Conservation (phyloP, 37 sponge, comb jelly and placozoan species). For the Bolinopsis microptera region DNA sequence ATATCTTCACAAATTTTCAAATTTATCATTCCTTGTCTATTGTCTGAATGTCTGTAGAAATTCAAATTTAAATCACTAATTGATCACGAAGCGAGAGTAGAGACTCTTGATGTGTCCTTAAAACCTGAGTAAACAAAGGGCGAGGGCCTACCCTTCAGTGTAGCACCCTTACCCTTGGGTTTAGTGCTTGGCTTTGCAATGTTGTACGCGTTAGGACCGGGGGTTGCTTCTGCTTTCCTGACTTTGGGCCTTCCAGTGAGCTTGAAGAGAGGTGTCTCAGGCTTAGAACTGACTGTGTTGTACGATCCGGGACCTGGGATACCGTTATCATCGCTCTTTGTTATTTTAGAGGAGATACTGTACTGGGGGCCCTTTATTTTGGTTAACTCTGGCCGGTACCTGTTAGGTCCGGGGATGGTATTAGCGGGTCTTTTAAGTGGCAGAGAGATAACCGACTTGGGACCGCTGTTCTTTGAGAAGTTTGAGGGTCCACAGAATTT, state of each 20-base stretch:
- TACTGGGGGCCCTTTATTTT: neutral
- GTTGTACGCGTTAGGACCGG: constrained; percentile 58
- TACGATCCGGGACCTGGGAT: constrained; percentile 42
- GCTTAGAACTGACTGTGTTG: neutral
- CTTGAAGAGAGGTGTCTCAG: constrained; percentile 18
- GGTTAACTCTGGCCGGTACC: neutral
- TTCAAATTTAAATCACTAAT: neutral
- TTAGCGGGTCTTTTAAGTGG: neutral
- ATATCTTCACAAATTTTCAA: no score
- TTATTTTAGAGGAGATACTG: neutral
- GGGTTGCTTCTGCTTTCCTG: constrained; percentile 9
- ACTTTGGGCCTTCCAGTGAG: constrained; percentile 31
- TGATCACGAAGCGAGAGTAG: neutral
- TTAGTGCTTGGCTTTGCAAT: neutral
- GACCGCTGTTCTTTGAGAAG: constrained; percentile 39
- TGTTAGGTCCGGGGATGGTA: neutral
- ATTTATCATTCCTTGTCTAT: no score
- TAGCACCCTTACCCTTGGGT: neutral
- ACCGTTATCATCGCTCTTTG: constrained; percentile 2
- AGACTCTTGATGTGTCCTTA: neutral
- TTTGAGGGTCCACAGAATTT: neutral
- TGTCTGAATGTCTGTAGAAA: neutral
- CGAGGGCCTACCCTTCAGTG: constrained; percentile 53
- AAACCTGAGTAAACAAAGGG: constrained; percentile 62
- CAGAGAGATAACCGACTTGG: neutral